Percentiles rank a stretch among this genome's conserved stretches.
phyloP scores from a whole-genome alignment of 2,888 invertebrate genomes.

The Pachycephus smyrnensis region DNA sequence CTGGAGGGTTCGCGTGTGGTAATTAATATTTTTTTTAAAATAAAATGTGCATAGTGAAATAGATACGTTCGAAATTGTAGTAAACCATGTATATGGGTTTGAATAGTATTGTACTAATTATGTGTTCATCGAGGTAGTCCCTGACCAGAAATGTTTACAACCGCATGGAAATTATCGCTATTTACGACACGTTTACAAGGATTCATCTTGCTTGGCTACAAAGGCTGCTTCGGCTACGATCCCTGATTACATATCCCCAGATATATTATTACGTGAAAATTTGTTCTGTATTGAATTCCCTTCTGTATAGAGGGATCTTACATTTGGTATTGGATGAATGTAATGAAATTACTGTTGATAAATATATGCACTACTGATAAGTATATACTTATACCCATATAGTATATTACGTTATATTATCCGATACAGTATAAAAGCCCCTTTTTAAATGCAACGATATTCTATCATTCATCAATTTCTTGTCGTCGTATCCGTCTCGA shows the following conservation, averaged over 20 bases:
- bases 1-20: background rate
- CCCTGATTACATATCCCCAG: background rate
- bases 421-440: background rate
- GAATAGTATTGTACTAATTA: background rate
- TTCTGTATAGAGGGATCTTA: background rate
- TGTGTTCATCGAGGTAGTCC: background rate
- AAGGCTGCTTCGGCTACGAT: background rate
- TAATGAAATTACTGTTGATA: background rate
- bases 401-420: background rate
- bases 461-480: background rate
- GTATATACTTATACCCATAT: no score
- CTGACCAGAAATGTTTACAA: background rate
- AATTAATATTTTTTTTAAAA: background rate
- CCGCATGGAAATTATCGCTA: background rate
- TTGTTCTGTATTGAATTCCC: background rate
- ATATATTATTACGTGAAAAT: background rate
- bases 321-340: background rate
- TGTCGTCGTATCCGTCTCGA: background rate
- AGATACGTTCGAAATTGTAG: background rate
- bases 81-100: background rate
- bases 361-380: background rate
- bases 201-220: background rate
- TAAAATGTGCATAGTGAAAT: background rate
- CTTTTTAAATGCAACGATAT: background rate
- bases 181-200: background rate